These are phyloP conservation scores for Chaetoderma sp. DNA, from an alignment of 2,888 invertebrate genomes.

Conservation along the genomic window DNA sequence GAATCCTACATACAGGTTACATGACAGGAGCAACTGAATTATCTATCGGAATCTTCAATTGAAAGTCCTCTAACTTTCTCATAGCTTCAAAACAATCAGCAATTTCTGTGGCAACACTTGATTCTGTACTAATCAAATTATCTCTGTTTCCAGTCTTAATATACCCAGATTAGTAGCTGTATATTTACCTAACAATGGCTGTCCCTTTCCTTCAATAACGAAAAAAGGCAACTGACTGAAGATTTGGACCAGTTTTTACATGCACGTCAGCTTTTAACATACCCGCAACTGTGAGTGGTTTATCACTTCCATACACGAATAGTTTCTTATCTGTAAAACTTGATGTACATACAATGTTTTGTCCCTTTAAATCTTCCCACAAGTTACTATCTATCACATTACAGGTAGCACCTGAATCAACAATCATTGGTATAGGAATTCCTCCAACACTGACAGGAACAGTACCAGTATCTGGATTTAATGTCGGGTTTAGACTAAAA, in stretches of 20 bases:
- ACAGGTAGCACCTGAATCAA: constrained; percentile 8
- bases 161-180: not conserved
- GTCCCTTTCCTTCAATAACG: not conserved
- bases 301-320: too few relatives aligned
- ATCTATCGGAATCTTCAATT: constrained; percentile 21
- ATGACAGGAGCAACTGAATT: constrained; percentile 23
- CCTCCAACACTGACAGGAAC: constrained; percentile 1
- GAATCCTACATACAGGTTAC: constrained; percentile 19
- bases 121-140: too few relatives aligned
- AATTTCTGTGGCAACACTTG: too few relatives aligned
- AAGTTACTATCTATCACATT: constrained; percentile 14
- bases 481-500: not conserved
- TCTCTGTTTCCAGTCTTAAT: not conserved
- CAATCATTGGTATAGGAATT: not conserved
- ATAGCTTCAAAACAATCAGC: constrained; percentile 23
- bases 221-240: too few relatives aligned
- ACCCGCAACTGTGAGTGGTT: too few relatives aligned
- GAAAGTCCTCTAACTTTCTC: constrained; percentile 28
- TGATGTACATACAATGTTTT: constrained; percentile 3
- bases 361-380: constrained; percentile 8
- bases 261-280: too few relatives aligned
- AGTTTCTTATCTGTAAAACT: too few relatives aligned
- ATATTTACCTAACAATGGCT: not conserved
- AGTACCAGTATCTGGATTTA: not conserved
- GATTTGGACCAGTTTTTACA: too few relatives aligned